phyloP scores from a whole-genome alignment of 2,888 invertebrate species.

The Leptura quadrifasciata region DNA sequence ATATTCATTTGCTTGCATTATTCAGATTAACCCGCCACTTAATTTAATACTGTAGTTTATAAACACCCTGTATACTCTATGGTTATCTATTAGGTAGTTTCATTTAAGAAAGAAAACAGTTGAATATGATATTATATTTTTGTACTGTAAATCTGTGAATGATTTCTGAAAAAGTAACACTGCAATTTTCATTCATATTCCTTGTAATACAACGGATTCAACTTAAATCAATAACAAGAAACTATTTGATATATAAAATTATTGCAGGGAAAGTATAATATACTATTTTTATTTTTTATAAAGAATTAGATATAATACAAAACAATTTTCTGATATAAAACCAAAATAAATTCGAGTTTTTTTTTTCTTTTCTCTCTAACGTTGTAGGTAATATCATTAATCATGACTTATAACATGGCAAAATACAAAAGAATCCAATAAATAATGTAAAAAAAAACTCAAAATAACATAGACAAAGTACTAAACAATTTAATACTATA shows the following conservation, averaged over 20 bases:
- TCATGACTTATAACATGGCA: slow-evolving; percentile 51
- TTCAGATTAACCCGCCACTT: no score
- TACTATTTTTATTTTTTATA: slow-evolving; percentile 57
- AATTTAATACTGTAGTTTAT: no score
- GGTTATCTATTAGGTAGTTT: not conserved
- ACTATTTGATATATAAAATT: slow-evolving; percentile 19
- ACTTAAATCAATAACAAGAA: not conserved
- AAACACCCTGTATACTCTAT: no score
- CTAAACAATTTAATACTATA: slow-evolving; percentile 62
- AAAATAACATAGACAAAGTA: slow-evolving; percentile 44
- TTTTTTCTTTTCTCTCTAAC: slow-evolving; percentile 42
- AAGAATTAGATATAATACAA: slow-evolving; percentile 60
- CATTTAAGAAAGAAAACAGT: slow-evolving; percentile 4
- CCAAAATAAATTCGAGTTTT: slow-evolving; percentile 51
- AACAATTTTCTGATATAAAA: slow-evolving; percentile 59
- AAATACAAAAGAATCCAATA: slow-evolving; percentile 49
- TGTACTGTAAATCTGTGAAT: slow-evolving; percentile 7
- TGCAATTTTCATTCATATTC: not conserved
- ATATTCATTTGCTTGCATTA: no score
- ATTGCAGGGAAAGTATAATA: slow-evolving; percentile 36
- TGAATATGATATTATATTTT: slow-evolving; percentile 1
- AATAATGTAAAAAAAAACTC: slow-evolving; percentile 40
- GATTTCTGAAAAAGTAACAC: not conserved
- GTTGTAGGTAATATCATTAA: slow-evolving; percentile 48
- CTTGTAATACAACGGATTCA: not conserved